Percentiles rank a stretch among this genome's conserved stretches.
These are phyloP conservation scores for Pangasius djambal DNA, from an alignment of 2,797 vertebrate species.

Conservation along the genomic window DNA sequence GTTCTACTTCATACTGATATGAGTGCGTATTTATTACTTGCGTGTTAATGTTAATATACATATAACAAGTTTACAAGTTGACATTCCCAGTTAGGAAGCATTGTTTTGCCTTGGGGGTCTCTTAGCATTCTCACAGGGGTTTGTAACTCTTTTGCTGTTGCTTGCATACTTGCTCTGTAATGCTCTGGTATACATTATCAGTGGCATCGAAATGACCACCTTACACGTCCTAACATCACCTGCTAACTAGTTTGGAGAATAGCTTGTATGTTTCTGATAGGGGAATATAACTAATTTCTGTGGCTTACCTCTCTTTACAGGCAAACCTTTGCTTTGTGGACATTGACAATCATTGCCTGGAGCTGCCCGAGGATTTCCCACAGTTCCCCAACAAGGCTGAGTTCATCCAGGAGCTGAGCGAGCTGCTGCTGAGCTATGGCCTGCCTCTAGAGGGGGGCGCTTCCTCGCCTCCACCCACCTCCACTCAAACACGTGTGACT, in stretches of 20 bases:
- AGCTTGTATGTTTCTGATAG: not conserved
- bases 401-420: slow-evolving; percentile 91
- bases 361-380: slow-evolving; percentile 92
- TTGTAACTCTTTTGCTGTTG: not conserved
- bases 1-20: no score
- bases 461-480: slow-evolving; percentile 65
- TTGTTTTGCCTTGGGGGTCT: not conserved
- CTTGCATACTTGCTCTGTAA: not conserved
- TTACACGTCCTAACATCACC: not conserved
- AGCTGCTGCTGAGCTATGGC: slow-evolving; percentile 87
- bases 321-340: slow-evolving; percentile 97
- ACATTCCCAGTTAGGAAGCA: not conserved
- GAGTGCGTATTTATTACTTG: not conserved
- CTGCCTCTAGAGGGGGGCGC: slow-evolving; percentile 81
- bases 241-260: not conserved
- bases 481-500: slow-evolving; percentile 65
- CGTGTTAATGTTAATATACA: not conserved
- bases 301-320: slow-evolving; percentile 67
- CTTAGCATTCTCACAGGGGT: not conserved
- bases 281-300: not conserved
- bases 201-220: not conserved
- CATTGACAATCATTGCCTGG: slow-evolving; percentile 92
- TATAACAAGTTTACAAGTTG: not conserved
- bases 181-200: not conserved
- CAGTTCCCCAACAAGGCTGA: slow-evolving; percentile 91